Evolutionary conservation across 1,140 invertebrate species (phyloP), one percentile per base, ranked within the genome.

Genomic region (Apis dorsata): DNA sequence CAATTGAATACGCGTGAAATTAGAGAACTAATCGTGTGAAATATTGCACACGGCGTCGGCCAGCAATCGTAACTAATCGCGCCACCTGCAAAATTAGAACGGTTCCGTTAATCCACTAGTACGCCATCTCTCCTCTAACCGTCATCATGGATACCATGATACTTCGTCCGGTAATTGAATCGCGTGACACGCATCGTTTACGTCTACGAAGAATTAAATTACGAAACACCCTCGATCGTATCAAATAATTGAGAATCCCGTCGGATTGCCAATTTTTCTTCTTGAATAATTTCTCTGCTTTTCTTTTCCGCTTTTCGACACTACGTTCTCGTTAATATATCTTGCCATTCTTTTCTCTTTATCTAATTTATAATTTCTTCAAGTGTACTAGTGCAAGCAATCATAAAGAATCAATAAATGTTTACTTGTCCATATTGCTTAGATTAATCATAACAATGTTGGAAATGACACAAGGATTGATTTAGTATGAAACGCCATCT

Each of bases 141-240:
- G 34, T 44, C 34, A 44, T n/a, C 7, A 13, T 9, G 17, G 19
- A 44, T 2, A 5, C 19, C 10, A 44, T 73, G 7, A 28, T 73
- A 44, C 71, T n/a, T 59, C 4, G 71, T 73, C 12, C 28, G 11
- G 11, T 77, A 78, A 78, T 78, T 68, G 75, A 78, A 78, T 78
- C 75, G 62, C 75, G 63, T 68, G 75, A 57, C 75, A 78, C 75
- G 75, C 63, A 44, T 55, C 75, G 63, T 78, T 78, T 78, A 68
- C 63, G 51, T 68, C 19, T 8, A 51, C 10, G 51, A 13, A 24
- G 8, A 34, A 44, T 21, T 21, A 57, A 78, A 69, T 78, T 78
- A 69, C 65, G 53, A 21, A 21, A 15, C 53, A 59, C 19, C 53
- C 74, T 24, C 51, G 75, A 78, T 68, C 28, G 51, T 68, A 68